Conservation (phyloP, 1,140 invertebrate species). For the Sarcophaga bullata region DNA sequence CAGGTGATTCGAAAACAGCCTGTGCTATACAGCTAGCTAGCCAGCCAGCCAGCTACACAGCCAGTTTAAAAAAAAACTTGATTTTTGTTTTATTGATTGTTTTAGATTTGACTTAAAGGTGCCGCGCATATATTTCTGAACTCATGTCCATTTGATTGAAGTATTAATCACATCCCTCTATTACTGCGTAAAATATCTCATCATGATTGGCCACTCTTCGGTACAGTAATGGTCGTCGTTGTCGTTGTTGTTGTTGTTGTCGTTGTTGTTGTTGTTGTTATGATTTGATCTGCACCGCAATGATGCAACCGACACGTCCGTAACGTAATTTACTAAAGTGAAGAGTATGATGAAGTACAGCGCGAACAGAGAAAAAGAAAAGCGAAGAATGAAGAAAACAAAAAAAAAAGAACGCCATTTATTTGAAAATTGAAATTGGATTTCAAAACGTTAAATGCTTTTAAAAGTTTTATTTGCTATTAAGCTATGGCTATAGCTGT, state of each 20-base stretch:
- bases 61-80: conserved; percentile 17
- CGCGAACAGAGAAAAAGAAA: too few relatives aligned
- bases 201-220: background rate
- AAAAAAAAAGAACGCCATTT: conserved; percentile 29
- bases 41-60: background rate
- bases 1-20: background rate
- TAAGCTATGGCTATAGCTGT: background rate
- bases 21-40: background rate
- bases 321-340: conserved; percentile 45
- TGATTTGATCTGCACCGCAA: background rate
- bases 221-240: too few relatives aligned
- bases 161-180: conserved; percentile 17
- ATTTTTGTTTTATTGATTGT: conserved; percentile 31
- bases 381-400: too few relatives aligned
- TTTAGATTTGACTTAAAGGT: conserved; percentile 32
- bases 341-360: too few relatives aligned
- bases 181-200: background rate
- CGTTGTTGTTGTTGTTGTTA: background rate
- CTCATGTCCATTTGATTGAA: background rate
- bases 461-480: background rate
- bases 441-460: conserved; percentile 37
- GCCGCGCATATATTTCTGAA: conserved; percentile 21
- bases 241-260: background rate
- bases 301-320: conserved; percentile 42
- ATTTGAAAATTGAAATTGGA: conserved; percentile 46